phyloP scores from a whole-genome alignment of 2,888 invertebrate species.

The Netelia virgata region DNA sequence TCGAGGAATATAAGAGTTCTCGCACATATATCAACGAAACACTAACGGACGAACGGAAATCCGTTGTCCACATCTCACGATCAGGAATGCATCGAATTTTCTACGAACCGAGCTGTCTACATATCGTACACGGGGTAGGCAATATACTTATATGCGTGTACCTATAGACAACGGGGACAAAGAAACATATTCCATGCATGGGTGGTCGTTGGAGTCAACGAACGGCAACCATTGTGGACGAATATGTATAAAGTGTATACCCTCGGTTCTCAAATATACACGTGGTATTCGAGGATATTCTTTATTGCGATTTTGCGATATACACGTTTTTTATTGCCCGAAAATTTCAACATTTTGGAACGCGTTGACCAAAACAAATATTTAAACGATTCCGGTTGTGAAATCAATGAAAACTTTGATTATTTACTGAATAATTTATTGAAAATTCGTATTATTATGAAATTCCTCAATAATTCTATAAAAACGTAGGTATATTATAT shows the following conservation, averaged over 20 bases:
- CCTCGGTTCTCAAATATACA: background rate
- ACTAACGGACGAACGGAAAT: conserved; percentile 57
- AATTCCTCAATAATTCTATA: background rate
- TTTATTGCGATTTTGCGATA: no score
- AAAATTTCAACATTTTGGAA: background rate
- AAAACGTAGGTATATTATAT: background rate
- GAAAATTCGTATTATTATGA: background rate
- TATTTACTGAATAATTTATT: background rate
- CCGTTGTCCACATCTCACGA: conserved; percentile 60
- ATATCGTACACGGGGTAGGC: conserved; percentile 3
- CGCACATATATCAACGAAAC: background rate
- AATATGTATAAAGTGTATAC: conserved; percentile 10
- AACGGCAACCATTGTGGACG: conserved; percentile 66
- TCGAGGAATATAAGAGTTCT: background rate
- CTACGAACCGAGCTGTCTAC: conserved; percentile 2
- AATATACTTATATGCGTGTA: conserved; percentile 14
- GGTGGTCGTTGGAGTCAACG: conserved; percentile 64
- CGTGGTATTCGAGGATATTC: background rate
- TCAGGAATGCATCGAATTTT: conserved; percentile 65
- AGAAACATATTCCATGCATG: conserved; percentile 72
- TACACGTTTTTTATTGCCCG: no score
- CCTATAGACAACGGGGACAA: conserved; percentile 50
- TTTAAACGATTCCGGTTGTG: no score
- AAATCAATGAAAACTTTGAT: background rate
- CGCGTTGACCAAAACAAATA: no score